These are phyloP conservation scores for Gambusia affinis DNA, from an alignment of 2,113 vertebrate species.

Conservation along the genomic window DNA sequence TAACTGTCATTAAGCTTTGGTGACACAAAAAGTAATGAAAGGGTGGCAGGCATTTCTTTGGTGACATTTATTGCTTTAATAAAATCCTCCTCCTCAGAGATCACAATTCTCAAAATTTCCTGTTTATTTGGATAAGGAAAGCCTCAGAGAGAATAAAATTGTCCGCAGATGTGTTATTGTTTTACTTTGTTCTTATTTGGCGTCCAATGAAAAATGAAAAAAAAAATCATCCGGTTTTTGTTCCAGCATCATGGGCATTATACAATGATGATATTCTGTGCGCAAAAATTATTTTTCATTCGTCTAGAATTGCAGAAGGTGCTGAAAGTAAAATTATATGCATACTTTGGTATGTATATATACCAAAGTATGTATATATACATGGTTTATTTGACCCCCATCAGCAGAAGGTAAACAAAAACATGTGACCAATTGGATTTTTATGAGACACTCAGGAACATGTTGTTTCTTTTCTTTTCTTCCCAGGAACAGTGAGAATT, in stretches of 20 bases:
- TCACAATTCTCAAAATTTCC: neutral
- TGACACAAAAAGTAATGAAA: neutral
- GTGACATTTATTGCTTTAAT: neutral
- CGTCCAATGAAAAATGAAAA: neutral
- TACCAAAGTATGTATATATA: too few species aligned
- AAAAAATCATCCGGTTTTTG: neutral
- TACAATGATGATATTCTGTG: neutral
- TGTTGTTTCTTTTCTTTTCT: constrained; percentile 15
- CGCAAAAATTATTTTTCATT: neutral
- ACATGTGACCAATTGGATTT: constrained; percentile 10
- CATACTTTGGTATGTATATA: too few species aligned
- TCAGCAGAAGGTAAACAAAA: neutral
- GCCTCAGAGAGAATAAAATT: neutral
- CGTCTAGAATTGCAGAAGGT: neutral
- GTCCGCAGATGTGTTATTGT: neutral
- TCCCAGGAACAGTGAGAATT: constrained; percentile 11
- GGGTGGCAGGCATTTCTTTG: neutral
- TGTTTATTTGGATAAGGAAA: neutral
- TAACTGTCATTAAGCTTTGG: neutral
- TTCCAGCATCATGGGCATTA: neutral
- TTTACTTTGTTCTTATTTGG: neutral
- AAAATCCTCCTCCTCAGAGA: neutral
- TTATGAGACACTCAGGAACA: constrained; percentile 13
- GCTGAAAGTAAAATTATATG: neutral
- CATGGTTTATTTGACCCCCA: neutral